Evolutionary conservation across 2,888 invertebrate genomes (phyloP).

Genomic region (Crepidodera aurea): DNA sequence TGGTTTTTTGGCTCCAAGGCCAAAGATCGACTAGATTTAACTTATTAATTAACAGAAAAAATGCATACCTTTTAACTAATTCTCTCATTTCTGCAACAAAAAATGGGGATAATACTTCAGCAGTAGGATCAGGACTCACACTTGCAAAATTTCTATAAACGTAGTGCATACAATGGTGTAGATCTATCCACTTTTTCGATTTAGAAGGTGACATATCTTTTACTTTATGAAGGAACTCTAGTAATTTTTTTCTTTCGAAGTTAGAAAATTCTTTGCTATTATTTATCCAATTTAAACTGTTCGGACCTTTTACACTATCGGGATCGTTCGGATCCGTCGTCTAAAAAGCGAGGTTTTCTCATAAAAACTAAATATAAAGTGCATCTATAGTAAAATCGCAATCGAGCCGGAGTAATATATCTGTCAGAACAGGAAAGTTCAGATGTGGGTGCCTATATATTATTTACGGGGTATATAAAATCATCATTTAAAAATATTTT

Average conservation of each 20-base stretch:
- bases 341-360: slow-evolving; percentile 2
- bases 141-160: slow-evolving; percentile 56
- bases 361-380: not conserved
- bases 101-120: slow-evolving; percentile 51
- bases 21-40: too few species aligned
- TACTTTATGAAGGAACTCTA: slow-evolving; percentile 50
- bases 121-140: slow-evolving; percentile 49
- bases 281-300: slow-evolving; percentile 37
- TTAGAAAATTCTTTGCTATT: slow-evolving; percentile 41
- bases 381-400: too few species aligned
- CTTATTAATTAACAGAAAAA: too few species aligned
- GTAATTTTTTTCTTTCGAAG: slow-evolving; percentile 44
- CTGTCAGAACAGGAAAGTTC: too few species aligned
- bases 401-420: too few species aligned
- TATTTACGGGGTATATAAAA: too few species aligned
- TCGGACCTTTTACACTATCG: slow-evolving; percentile 37
- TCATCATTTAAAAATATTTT: too few species aligned
- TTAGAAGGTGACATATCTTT: slow-evolving; percentile 49
- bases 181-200: slow-evolving; percentile 53
- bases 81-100: slow-evolving; percentile 54
- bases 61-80: slow-evolving; percentile 51
- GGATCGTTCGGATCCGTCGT: slow-evolving; percentile 27
- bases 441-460: too few species aligned
- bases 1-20: too few species aligned
- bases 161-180: slow-evolving; percentile 57